Base-by-base conservation (phyloP, 2,888 invertebrate genomes). In the Microplitis manilae region DNA sequence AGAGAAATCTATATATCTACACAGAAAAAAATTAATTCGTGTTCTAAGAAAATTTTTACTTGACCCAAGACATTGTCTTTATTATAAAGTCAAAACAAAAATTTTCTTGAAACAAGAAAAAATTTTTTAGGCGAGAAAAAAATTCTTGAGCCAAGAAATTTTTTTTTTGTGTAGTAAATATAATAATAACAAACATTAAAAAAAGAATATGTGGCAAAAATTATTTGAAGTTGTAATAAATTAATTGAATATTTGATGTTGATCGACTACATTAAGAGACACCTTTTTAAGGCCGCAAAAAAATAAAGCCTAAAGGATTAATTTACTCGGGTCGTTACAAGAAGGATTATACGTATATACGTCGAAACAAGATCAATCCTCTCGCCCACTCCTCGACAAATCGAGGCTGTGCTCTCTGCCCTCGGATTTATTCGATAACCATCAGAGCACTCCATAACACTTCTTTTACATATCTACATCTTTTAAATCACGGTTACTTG, bases 361-460 rank as follows among this genome's bases (percentile, higher is more conserved):
- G 20, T 72, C 73, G 64, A 80, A 79, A 78, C 70, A 68, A 78
- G 80, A 81, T 80, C 81, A 77, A 80, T 78, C 76, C 76, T 73
- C 75, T 65, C 79, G 73, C 78, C 77, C 76, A 78, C 78, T 76
- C 64, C n/a, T 59, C 67, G 40, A 15, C 17, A 17, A 74, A 75
- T 69, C 75, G 64, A 68, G 62, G 40, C 30, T 30, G 38, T 71
- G 70, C 70, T 71, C 74, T 65, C 69, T 71, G 67, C 70, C 74
- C 74, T 73, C 67, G 4, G n/a, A 73, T 73, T 40, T 40, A 17
- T 30, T 20, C 2, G 72, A 72, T 72, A 72, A 64, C 64, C 41
- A 72, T 64, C 72, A 64, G 41, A 50, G 50, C 38, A 20, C 70
- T 40, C 64, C 30, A 13, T 38, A 17, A 70, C 65, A 69, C 5